phyloP scores from a whole-genome alignment of 2,797 vertebrate genomes.

The Sus cebifrons region DNA sequence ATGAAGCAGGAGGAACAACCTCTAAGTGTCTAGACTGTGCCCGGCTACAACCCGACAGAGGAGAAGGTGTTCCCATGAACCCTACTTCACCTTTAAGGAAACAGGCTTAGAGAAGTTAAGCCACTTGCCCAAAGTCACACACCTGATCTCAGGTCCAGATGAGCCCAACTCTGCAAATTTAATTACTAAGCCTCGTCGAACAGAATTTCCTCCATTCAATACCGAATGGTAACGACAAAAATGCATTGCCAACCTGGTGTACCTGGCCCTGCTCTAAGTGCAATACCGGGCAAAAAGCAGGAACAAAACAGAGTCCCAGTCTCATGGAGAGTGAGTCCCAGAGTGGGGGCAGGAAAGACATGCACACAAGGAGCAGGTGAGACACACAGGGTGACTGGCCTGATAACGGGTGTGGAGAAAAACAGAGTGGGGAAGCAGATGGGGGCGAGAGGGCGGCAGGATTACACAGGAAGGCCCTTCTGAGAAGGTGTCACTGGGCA shows the following conservation, averaged over 20 bases:
- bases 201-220: not conserved
- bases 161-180: not conserved
- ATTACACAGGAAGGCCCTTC: not conserved
- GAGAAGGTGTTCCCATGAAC: not conserved
- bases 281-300: not conserved
- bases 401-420: accelerated
- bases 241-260: accelerated
- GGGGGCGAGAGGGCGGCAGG: not conserved
- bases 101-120: not conserved
- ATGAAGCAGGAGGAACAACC: not conserved
- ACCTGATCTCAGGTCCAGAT: not conserved
- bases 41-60: not conserved
- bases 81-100: not conserved
- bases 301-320: not conserved
- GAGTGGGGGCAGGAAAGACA: not conserved
- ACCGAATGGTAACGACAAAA: not conserved
- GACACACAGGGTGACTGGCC: accelerated
- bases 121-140: not conserved
- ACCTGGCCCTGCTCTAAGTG: not conserved
- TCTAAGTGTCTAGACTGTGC: not conserved
- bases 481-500: not conserved
- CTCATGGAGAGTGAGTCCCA: not conserved
- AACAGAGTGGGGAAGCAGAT: accelerated
- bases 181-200: not conserved
- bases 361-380: not conserved